Evolutionary conservation across 2,888 invertebrate species (phyloP), one percentile per base, ranked within the genome.

Genomic region (Taenaris catops): DNA sequence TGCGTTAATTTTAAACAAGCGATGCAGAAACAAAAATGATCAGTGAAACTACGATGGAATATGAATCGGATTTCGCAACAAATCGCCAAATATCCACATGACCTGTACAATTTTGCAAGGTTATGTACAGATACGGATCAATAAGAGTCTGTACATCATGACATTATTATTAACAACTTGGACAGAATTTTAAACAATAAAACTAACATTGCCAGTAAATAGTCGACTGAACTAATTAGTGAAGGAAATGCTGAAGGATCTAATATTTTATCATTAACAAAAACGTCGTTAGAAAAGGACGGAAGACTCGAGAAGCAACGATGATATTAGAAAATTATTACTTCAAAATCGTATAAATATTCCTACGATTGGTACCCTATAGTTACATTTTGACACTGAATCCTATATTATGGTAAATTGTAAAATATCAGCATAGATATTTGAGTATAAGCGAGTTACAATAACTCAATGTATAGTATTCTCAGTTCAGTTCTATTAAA

Each of bases 51-150:
- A 68, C 48, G 53, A 72, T 76, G 72, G 49, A 50, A 50, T 58
- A 73, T 66, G 48, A 49, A 38, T 42, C 41, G 58, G 58, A 68
- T 51, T 58, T 63, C 78, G 73, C 76, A 76, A 71, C 73, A 65
- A 69, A 81, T 84, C 86, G 86, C 83, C 72, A 84, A 86, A 86
- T 84, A 86, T 86, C 86, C 86, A 86, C 86, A 86, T 86, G 76
- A 86, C 86, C 86, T 80, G 80, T 76, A 86, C 84, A 84, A 67
- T 51, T 41, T 53, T 54, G 63, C 63, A 67, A 59, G 52, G 58
- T 60, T 73, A 73, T 75, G 75, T 73, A 79, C 72, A 75, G 74
- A 70, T 65, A 63, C 52, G 67, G 58, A 70, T 54, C 51, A 41
- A 46, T 43, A 48, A 48, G 51, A 53, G 48, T 63, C 59, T 61